phyloP scores from a whole-genome alignment of 2,888 invertebrate genomes.

The Sinotaia quadrata region DNA sequence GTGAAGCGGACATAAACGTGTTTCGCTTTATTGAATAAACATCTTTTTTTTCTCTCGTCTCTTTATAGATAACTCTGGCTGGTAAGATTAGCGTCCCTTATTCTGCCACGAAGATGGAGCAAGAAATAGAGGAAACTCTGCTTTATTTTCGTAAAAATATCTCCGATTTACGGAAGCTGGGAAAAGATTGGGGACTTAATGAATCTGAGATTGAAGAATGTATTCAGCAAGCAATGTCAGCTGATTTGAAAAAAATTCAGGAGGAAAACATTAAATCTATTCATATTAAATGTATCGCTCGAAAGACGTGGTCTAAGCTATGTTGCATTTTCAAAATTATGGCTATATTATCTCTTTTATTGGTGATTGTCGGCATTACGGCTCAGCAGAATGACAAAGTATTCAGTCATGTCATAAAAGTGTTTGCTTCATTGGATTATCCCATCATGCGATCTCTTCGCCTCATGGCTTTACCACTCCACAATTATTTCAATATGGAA shows the following conservation, averaged over 20 bases:
- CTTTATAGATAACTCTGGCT: too few species aligned
- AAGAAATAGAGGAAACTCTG: not conserved
- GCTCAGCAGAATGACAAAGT: not conserved
- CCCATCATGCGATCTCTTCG: not conserved
- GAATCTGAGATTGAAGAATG: not conserved
- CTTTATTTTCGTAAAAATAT: not conserved
- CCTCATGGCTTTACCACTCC: not conserved
- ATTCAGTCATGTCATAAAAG: not conserved
- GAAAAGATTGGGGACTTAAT: not conserved
- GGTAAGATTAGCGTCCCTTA: too few species aligned
- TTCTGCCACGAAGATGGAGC: too few species aligned
- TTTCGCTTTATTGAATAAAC: too few species aligned
- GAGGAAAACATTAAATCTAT: not conserved
- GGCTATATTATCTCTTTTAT: not conserved
- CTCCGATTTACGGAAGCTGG: not conserved
- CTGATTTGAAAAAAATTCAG: not conserved
- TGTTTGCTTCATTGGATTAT: not conserved
- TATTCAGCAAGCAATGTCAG: not conserved
- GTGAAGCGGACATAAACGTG: too few species aligned
- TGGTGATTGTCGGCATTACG: not conserved
- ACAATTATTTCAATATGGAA: not conserved
- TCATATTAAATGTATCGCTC: not conserved
- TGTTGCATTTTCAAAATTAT: not conserved
- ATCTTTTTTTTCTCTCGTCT: too few species aligned
- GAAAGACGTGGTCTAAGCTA: not conserved